Evolutionary conservation across 1,140 invertebrate species (phyloP), one percentile per base, ranked within the genome.

Genomic region (Eulimnadia texana): DNA sequence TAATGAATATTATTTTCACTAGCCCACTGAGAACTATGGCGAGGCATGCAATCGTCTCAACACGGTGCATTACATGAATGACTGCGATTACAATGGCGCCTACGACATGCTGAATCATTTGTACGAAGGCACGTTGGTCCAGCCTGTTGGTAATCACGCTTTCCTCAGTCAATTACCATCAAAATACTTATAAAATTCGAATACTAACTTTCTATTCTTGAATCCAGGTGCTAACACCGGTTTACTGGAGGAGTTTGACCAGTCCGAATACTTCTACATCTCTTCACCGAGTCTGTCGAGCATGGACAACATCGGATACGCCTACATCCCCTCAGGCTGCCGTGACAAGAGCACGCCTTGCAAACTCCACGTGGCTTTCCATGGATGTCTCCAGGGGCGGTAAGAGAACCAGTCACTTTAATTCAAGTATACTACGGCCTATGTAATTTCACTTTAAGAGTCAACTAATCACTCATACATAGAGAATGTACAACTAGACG

Each of bases 11-110:
- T 3, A 9, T 6, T 6, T 55, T 11, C 2, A 64, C 28, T 63
- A 75, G 73, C 70, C 71, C 11, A 75, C 74, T 0, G 63, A 70
- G 11, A 70, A 70, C 65, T 73, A 72, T 64, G 74, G 74, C 2
- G 69, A 69, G 9, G 24, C 64, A 19, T 76, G 74, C 62, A 61
- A 64, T 13, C 59, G 60, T 20, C 29, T 61, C 2, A 64, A 64
- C 23, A 50, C 51, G 16, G 19, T n/a, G 6, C n/a, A 33, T 19
- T 75, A 68, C 57, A 60, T 76, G 16, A 72, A 70, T 63, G 71
- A 74, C 58, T 75, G 74, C 63, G 63, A 67, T 29, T 75, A 74
- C 63, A 66, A 71, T 50, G 70, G 70, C 3, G 73, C 73, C 24
- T 74, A 65, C 64, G 67, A 75, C 42, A 66, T 74, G 24, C 64